Evolutionary conservation across 2,797 vertebrate genomes (phyloP).

Genomic region (Synaphobranchus kaupii): DNA sequence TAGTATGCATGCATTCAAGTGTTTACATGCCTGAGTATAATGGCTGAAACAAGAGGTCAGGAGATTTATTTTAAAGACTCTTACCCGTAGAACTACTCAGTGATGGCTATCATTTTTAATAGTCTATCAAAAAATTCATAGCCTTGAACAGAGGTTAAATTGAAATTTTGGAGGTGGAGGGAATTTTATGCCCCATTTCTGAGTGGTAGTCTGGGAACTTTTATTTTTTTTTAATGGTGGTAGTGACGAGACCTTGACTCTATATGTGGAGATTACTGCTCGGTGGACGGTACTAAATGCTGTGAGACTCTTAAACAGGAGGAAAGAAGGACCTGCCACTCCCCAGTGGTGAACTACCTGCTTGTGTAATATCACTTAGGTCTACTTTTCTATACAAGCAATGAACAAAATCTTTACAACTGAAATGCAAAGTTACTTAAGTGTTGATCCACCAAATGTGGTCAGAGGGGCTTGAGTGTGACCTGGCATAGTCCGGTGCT

Average conservation of each 20-base stretch:
- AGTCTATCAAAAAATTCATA: slow-evolving; percentile 13
- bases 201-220: background rate
- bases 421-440: too few species aligned
- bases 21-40: background rate
- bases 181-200: background rate
- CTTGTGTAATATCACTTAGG: too few species aligned
- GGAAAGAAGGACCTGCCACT: too few species aligned
- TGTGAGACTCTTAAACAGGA: background rate
- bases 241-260: background rate
- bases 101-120: background rate
- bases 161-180: background rate
- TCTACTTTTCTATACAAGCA: too few species aligned
- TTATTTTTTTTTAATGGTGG: background rate
- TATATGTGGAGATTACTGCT: background rate
- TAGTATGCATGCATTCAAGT: background rate
- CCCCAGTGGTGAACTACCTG: too few species aligned
- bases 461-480: too few species aligned
- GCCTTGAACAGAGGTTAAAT: background rate
- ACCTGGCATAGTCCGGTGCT: too few species aligned
- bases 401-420: too few species aligned
- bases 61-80: background rate
- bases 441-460: too few species aligned
- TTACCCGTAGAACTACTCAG: too few species aligned
- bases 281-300: background rate
- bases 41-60: background rate